Base-by-base conservation (phyloP, 53 echinoderm and acorn worm genomes). In the Holothuria scabra region DNA sequence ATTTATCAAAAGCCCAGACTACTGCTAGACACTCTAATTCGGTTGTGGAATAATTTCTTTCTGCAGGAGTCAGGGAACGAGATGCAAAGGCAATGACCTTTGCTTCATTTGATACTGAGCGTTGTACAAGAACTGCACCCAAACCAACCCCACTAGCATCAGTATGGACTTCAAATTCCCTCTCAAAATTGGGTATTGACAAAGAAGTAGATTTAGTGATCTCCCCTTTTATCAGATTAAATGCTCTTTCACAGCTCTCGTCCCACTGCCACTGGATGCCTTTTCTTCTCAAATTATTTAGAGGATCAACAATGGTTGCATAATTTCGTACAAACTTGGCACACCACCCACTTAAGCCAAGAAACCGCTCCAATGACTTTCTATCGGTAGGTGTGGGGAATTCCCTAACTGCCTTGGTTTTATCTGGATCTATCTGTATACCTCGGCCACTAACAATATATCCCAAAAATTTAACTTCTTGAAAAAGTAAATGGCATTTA, bases 1-100 rank as follows among this genome's bases (percentile, higher is more conserved):
- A 90, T 37, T 67, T 87, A 12, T 79, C 70, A 29, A 76, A 48
- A 12, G 85, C 88, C 88, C 91, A 91, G 19, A 87, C 84, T 12
- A 88, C 88, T 12, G 82, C 91, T 18, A 87, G 46, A n/a, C n/a
- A n/a, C n/a, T n/a, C n/a, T n/a, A n/a, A n/a, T n/a, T n/a, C n/a
- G n/a, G n/a, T n/a, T n/a, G 74, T 71, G 10, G 65, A 74, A 71
- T 91, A 91, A 31, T 91, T 91, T 28, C 85, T 60, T 59, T 91
- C 87, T 33, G 91, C 81, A 4, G 38, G 16, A 28, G 57, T 56
- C 2, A 91, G 65, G 6, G 88, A 44, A 13, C 87, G 70, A 28
- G 84, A 84, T 18, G 91, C 91, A 74, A 85, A 91, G 11, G 85
- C 88, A 56, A 91, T 80, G 12, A 81, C 52, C 12, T 30, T 61